phyloP scores from a whole-genome alignment of 2,113 vertebrate species.

The Calypte anna region DNA sequence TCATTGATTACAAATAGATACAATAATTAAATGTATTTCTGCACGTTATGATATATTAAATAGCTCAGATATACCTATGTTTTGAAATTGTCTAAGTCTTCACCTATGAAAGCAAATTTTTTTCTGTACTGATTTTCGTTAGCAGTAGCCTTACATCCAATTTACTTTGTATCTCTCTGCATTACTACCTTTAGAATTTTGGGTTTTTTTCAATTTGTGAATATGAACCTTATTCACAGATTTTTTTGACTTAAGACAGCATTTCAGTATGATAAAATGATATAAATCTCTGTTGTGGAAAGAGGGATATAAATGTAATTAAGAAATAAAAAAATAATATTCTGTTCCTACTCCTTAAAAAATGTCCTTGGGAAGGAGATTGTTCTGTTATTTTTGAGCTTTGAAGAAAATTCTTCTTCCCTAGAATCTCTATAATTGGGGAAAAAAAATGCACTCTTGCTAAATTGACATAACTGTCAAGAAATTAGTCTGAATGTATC shows the following conservation, averaged over 20 bases:
- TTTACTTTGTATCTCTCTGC: background rate
- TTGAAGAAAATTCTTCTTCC: background rate
- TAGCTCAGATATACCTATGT: background rate
- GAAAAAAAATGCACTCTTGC: background rate
- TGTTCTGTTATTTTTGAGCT: background rate
- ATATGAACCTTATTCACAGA: background rate
- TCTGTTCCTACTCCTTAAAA: background rate
- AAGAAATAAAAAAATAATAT: background rate
- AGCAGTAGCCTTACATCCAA: accelerated
- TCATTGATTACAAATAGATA: background rate
- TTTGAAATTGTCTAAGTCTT: background rate
- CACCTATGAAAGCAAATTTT: background rate
- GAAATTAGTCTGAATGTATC: background rate
- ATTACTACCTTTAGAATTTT: background rate
- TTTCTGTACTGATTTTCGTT: background rate
- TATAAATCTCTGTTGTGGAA: background rate
- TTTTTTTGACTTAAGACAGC: background rate
- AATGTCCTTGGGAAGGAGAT: background rate
- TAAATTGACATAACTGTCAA: background rate
- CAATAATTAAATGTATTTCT: background rate
- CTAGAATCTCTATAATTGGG: background rate
- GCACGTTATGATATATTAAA: background rate
- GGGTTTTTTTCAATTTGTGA: background rate
- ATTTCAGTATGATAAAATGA: background rate
- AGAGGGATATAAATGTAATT: background rate